These are phyloP conservation scores for Sminthurinus signatus DNA, from an alignment of 1,140 invertebrate species.

Conservation along the genomic window DNA sequence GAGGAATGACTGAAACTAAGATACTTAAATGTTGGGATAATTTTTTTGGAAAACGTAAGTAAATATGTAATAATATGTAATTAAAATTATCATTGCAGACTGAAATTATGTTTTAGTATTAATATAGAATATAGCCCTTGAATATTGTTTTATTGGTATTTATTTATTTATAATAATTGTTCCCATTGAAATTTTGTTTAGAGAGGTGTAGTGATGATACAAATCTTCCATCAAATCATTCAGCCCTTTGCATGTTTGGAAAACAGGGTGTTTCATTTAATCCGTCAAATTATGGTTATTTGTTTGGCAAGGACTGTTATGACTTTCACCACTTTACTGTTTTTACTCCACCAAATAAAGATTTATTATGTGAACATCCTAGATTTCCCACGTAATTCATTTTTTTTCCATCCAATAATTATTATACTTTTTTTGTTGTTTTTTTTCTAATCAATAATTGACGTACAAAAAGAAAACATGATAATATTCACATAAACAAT, in stretches of 20 bases:
- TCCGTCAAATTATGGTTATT: neutral
- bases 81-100: neutral
- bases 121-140: too few species aligned
- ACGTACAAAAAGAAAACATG: too few species aligned
- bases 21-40: neutral
- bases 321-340: neutral
- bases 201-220: neutral
- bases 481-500: neutral
- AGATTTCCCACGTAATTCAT: neutral
- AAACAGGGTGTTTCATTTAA: neutral
- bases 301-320: slow-evolving; percentile 2
- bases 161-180: neutral
- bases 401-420: neutral
- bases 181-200: neutral
- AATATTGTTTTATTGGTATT: too few species aligned
- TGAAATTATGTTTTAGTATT: too few species aligned
- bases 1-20: neutral
- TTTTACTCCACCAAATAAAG: neutral
- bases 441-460: too few species aligned
- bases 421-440: neutral
- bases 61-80: neutral
- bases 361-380: neutral
- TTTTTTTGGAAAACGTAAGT: neutral
- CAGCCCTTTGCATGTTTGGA: neutral
- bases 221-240: neutral